Base-by-base conservation (phyloP, 2,888 invertebrate genomes). In the Melolontha melolontha region DNA sequence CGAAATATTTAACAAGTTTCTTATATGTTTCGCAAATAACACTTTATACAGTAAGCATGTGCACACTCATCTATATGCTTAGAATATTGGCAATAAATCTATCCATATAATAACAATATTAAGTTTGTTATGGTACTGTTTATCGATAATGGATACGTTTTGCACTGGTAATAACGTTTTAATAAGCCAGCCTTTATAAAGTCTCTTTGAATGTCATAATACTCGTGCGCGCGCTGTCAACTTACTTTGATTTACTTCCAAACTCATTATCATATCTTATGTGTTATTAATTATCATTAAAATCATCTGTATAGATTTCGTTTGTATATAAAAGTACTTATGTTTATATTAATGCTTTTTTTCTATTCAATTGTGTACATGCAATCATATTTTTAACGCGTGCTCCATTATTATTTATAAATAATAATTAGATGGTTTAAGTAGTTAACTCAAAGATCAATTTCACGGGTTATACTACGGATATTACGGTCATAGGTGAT, bases 181-280 rank as follows among this genome's bases (percentile, higher is more conserved):
- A 14, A 47, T 47, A 29, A 47, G 59, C 12, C 59, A 62, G 59
- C 47, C 34, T 62, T 62, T 62, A 62, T 62, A 62, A 54, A 16
- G 29, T 62, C 29, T 47, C 47, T 62, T 62, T 47, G 59, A 62
- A 62, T 62, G 59, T 62, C 59, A 47, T 34, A 47, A 47, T 47
- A 62, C 47, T 39, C 12, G 14, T 62, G 47, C 59, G 47, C 59
- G 39, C 47, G 47, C 47, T 62, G 47, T 47, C 47, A 47, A 62
- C 16, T 47, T 47, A 34, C 47, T 47, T 62, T 47, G 39, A 47
- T 62, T 47, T 47, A 54, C 40, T 54, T 54, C 29, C 14, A 47
- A 10, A 29, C 44, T 12, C 10, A 29, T 34, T 27, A 17, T 41
- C 8, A 62, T 62, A 47, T 16, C n/a, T 47, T 62, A 11, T 17